Conservation (phyloP, 2,888 invertebrate genomes). For the Hedya salicella region DNA sequence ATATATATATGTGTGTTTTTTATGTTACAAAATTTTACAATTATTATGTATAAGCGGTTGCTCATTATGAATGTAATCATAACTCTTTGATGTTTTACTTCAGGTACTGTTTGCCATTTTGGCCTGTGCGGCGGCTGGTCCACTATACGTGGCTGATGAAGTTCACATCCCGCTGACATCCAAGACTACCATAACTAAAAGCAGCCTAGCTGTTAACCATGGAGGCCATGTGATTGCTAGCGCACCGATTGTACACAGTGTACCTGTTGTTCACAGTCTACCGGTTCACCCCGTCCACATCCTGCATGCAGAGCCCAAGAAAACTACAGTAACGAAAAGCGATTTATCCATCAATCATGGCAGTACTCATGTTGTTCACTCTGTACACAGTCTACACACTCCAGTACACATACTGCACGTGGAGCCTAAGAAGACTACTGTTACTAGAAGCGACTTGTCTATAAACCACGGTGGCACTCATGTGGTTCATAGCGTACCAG, state of each 20-base stretch:
- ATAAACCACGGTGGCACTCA: constrained; percentile 66
- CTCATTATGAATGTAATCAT: not conserved
- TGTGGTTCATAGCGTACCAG: constrained; percentile 58
- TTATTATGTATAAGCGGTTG: no score
- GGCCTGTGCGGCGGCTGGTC: constrained; percentile 62
- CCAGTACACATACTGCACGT: constrained; percentile 51
- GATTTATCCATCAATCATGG: constrained; percentile 70
- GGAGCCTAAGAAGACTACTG: constrained; percentile 46
- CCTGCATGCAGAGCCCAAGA: constrained; percentile 42
- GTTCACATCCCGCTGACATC: constrained; percentile 53
- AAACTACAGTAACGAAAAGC: constrained; percentile 65
- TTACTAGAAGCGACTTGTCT: constrained; percentile 63
- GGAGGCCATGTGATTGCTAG: constrained; percentile 51
- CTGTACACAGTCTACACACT: constrained; percentile 56
- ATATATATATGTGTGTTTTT: no score
- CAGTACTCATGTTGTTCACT: constrained; percentile 57
- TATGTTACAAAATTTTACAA: no score
- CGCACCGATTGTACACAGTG: constrained; percentile 48
- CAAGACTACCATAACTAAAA: constrained; percentile 59
- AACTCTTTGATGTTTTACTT: constrained; percentile 44
- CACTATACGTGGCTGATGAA: constrained; percentile 57
- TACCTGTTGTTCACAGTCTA: constrained; percentile 50
- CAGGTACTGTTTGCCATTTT: constrained; percentile 63
- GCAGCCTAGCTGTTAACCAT: constrained; percentile 54
- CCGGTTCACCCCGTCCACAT: constrained; percentile 50